A percentile compares a stretch with the other conserved stretches of the same genome.
These are phyloP conservation scores for Octodonta nipae DNA, from an alignment of 2,888 invertebrate species.

Conservation along the genomic window DNA sequence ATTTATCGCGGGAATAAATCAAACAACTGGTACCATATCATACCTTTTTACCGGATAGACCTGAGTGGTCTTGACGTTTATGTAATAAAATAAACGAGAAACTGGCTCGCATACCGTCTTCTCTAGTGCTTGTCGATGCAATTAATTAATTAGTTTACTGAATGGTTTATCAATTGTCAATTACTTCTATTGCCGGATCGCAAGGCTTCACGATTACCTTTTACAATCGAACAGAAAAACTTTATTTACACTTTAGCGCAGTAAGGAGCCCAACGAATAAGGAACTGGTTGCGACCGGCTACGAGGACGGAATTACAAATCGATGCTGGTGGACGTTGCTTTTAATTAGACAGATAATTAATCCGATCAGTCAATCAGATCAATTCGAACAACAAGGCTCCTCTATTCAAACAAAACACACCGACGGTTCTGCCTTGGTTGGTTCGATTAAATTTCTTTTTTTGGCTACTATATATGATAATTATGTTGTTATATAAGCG, in stretches of 20 bases:
- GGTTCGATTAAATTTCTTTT: too few species aligned
- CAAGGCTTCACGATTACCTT: constrained; percentile 24
- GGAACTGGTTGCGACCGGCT: constrained; percentile 23
- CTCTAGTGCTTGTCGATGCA: constrained; percentile 22
- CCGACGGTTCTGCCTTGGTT: too few species aligned
- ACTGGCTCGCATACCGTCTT: constrained; percentile 21
- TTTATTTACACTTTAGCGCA: constrained; percentile 34
- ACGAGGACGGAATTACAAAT: constrained; percentile 30
- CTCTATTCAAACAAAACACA: too few species aligned
- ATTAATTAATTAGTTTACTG: constrained; percentile 35
- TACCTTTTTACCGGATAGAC: constrained; percentile 1
- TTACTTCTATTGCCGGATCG: constrained; percentile 28
- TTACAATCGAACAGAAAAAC: constrained; percentile 30
- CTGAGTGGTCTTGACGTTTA: constrained; percentile 16
- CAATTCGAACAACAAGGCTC: constrained; percentile 15
- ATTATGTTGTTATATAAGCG: too few species aligned
- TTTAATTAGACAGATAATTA: constrained; percentile 35
- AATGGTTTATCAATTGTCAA: constrained; percentile 33
- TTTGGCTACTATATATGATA: too few species aligned
- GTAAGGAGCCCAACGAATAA: constrained; percentile 27
- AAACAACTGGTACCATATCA: constrained; percentile 11
- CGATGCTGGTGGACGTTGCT: constrained; percentile 20
- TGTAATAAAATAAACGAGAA: constrained; percentile 24
- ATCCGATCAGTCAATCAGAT: constrained; percentile 35
- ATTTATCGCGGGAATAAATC: constrained; percentile 23